Percentiles rank a stretch among this genome's conserved stretches.
These are phyloP conservation scores for Morpho deidamia DNA, from an alignment of 2,888 invertebrate species.

Conservation along the genomic window DNA sequence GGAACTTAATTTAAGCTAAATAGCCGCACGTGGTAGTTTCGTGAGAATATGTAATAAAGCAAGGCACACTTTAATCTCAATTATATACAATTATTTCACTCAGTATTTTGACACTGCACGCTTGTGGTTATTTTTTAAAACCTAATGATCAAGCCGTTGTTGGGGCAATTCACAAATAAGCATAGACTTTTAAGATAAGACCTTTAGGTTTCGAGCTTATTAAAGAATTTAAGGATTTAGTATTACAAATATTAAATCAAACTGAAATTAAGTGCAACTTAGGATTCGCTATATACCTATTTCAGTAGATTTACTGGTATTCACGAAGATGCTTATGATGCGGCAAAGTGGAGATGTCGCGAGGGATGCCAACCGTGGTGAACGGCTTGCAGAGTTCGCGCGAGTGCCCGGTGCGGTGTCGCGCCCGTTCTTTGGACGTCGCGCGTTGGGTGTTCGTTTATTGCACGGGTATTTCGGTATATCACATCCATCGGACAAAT, in stretches of 20 bases:
- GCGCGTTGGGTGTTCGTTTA: conserved; percentile 46
- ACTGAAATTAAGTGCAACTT: neutral
- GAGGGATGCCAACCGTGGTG: conserved; percentile 32
- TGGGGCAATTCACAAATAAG: no score
- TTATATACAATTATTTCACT: conserved; percentile 6
- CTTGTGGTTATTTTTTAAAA: neutral
- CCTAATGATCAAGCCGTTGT: no score
- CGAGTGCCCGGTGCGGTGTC: conserved; percentile 41
- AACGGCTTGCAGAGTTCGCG: conserved; percentile 41
- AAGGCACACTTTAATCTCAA: conserved; percentile 13
- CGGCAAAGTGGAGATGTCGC: conserved; percentile 16
- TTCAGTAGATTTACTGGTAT: conserved; percentile 14
- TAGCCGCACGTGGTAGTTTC: conserved; percentile 8
- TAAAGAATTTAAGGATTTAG: neutral
- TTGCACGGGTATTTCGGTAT: conserved; percentile 74
- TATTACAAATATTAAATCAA: neutral
- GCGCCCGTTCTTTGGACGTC: conserved; percentile 52
- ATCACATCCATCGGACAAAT: conserved; percentile 74
- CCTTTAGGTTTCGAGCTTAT: neutral
- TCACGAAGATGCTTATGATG: conserved; percentile 15
- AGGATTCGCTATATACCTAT: conserved; percentile 24
- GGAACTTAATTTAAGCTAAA: conserved; percentile 9
- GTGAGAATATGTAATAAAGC: conserved; percentile 18
- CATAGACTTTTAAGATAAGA: no score
- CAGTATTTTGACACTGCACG: conserved; percentile 3